Evolutionary conservation across 2,888 invertebrate genomes (phyloP), one percentile per base, ranked within the genome.

Genomic region (Bibio marci): DNA sequence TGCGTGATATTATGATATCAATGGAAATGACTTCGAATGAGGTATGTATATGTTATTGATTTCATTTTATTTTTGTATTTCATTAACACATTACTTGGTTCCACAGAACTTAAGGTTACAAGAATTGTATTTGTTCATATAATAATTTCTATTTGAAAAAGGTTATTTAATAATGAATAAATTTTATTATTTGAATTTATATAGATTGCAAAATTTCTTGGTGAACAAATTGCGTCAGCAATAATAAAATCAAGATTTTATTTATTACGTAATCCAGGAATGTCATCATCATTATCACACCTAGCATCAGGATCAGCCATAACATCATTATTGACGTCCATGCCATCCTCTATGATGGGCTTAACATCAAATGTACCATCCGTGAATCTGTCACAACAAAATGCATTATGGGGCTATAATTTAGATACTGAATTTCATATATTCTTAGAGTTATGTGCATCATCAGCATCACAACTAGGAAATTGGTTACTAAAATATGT

Each of bases 1-100:
- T 71, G n/a, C 66, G 65, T 44, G 73, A 75, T 50, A 67, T 74
- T 43, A 63, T 71, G 43, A 55, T 56, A 3, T 67, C 73, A 3
- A 72, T 68, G 37, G 64, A 67, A 39, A 65, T 72, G 58, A 61
- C 59, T 2, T 62, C 64, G 33, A 55, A 63, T 32, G 64, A 66
- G 52, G 64, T 66, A 45, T 47, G n/a, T n/a, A n/a, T n/a, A n/a
- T n/a, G n/a, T n/a, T n/a, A n/a, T n/a, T n/a, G 22, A 22, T 22
- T 6, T 22, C 4, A 22, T 22, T 22, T 8, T 6, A 22, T 22
- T 22, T 22, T 6, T 6, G 8, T 22, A 6, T 22, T 22, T 6
- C 22, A 22, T 4, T 22, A 4, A 22, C 5, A 22, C 8, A 6
- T 22, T 22, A 22, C 22, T n/a, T n/a, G n/a, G n/a, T n/a, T n/a